Conservation (phyloP, 2,797 vertebrate species). For the Lycodopsis pacificus region DNA sequence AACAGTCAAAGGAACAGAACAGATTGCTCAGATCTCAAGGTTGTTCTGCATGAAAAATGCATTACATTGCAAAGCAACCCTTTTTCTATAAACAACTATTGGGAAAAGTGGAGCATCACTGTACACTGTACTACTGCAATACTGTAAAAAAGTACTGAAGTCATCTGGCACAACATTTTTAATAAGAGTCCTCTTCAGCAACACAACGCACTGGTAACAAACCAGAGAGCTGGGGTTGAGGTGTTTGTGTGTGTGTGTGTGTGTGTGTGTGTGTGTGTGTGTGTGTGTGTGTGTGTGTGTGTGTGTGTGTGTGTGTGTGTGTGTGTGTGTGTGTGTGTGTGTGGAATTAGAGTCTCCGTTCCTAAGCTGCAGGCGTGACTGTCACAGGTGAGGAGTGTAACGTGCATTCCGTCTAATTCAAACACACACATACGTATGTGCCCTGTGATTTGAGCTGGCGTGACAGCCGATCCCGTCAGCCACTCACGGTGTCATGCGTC, state of each 20-base stretch:
- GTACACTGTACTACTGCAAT: neutral
- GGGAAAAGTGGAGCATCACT: constrained; percentile 6
- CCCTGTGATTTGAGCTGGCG: constrained; percentile 48
- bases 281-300: neutral
- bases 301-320: neutral
- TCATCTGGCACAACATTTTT: constrained; percentile 9
- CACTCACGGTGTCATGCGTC: constrained; percentile 41
- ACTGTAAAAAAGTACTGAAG: neutral
- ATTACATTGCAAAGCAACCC: constrained; percentile 17
- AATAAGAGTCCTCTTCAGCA: constrained; percentile 15
- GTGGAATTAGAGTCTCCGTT: neutral
- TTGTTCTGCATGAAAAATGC: constrained; percentile 43
- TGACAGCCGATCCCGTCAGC: constrained; percentile 63
- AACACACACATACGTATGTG: constrained; percentile 28
- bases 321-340: neutral
- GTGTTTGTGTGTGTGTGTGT: no score
- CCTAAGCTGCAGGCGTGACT: constrained; percentile 40
- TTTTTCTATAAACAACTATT: constrained; percentile 20
- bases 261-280: no score
- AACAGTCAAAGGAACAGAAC: constrained; percentile 20
- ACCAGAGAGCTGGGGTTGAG: neutral
- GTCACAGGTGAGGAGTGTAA: constrained; percentile 68
- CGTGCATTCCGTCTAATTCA: constrained; percentile 48
- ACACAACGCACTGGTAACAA: neutral
- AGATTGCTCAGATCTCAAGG: constrained; percentile 32